Evolutionary conservation across 2,113 vertebrate species (phyloP).

Genomic region (Scomber japonicus): DNA sequence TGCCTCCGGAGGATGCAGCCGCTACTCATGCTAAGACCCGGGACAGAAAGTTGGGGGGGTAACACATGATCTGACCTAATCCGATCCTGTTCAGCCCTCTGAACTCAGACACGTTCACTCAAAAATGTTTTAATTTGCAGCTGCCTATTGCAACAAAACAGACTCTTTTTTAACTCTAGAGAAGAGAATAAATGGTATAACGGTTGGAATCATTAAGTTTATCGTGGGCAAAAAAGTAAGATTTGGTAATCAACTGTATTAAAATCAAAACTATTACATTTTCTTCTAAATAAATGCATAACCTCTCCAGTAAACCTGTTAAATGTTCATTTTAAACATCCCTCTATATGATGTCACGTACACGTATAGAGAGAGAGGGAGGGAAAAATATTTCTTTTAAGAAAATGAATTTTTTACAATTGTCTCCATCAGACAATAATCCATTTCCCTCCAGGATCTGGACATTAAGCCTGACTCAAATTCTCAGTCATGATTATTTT

Average conservation of each 20-base stretch:
- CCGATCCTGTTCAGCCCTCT: neutral
- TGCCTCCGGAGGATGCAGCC: conserved; percentile 35
- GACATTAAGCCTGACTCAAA: conserved; percentile 36
- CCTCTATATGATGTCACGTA: neutral
- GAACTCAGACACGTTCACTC: neutral
- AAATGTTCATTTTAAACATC: neutral
- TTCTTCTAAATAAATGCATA: neutral
- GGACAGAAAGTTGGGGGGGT: conserved; percentile 24
- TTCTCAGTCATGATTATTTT: conserved; percentile 59
- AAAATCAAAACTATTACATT: neutral
- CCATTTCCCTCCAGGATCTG: conserved; percentile 28
- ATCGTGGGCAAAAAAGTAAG: too few species aligned
- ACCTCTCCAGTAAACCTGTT: neutral
- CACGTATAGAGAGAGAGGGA: too few species aligned
- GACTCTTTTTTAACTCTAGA: neutral
- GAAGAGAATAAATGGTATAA: neutral
- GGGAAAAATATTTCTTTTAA: too few species aligned
- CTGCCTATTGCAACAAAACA: conserved; percentile 7
- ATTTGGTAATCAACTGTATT: neutral
- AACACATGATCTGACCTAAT: neutral
- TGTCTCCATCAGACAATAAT: conserved; percentile 15
- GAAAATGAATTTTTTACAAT: neutral
- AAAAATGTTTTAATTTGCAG: neutral
- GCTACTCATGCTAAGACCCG: conserved; percentile 9
- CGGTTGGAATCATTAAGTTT: neutral